Evolutionary conservation across 2,113 vertebrate genomes (phyloP).

Genomic region (Madoqua kirkii): DNA sequence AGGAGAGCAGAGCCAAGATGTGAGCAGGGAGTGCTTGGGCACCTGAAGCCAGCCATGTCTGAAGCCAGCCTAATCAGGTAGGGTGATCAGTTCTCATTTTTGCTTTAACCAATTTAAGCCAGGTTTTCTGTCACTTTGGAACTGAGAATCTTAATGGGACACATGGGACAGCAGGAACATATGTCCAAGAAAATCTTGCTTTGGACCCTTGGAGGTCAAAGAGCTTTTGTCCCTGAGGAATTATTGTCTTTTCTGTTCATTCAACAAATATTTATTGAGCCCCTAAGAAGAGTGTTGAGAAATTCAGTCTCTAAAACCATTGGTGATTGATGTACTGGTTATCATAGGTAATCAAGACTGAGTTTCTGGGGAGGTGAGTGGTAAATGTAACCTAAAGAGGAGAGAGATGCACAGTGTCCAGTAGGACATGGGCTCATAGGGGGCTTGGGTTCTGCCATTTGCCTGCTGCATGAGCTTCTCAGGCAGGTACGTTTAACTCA

Average conservation of each 20-base stretch:
- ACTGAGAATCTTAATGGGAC: neutral
- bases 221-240: neutral
- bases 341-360: neutral
- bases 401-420: neutral
- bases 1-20: neutral
- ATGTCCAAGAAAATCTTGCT: neutral
- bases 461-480: neutral
- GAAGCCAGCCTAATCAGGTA: neutral
- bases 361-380: neutral
- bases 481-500: neutral
- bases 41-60: neutral
- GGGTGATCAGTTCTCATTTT: neutral
- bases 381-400: neutral
- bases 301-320: neutral
- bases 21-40: neutral
- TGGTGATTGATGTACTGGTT: neutral
- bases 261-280: neutral
- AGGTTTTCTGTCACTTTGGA: neutral
- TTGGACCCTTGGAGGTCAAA: neutral
- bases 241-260: neutral
- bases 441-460: neutral
- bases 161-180: neutral
- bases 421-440: accelerated
- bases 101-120: neutral
- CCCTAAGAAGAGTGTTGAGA: neutral